Evolutionary conservation across 2,113 vertebrate species (phyloP).

Genomic region (Rhea pennata): DNA sequence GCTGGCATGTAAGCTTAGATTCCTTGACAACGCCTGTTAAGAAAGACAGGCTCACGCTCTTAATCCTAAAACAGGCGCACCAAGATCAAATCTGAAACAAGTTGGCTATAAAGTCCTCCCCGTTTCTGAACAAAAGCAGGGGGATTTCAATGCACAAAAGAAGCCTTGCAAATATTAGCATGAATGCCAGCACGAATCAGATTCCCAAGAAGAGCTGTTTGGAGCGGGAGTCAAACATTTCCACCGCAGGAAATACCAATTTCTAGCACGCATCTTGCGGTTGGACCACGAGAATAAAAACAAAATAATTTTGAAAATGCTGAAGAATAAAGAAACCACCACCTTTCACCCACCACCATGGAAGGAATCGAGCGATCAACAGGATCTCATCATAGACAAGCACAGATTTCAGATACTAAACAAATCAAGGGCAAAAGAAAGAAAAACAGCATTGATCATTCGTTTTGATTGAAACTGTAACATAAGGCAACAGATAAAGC

Average conservation of each 20-base stretch:
- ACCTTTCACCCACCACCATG: slow-evolving; percentile 79
- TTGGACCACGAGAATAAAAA: slow-evolving; percentile 61
- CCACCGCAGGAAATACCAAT: not conserved
- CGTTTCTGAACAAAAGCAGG: slow-evolving; percentile 5
- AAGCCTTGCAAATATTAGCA: not conserved
- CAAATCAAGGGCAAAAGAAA: slow-evolving; percentile 77
- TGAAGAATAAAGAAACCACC: slow-evolving; percentile 70
- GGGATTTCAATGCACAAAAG: not conserved
- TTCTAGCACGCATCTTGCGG: slow-evolving; percentile 45
- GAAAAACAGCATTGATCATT: slow-evolving; percentile 72
- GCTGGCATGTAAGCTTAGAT: not conserved
- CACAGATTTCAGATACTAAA: slow-evolving; percentile 79
- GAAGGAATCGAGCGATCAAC: slow-evolving; percentile 74
- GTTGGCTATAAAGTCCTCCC: not conserved
- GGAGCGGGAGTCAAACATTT: slow-evolving; percentile 59
- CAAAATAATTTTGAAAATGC: slow-evolving; percentile 49
- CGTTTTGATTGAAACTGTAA: slow-evolving; percentile 28
- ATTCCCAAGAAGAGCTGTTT: slow-evolving; percentile 6
- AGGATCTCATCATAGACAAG: slow-evolving; percentile 76
- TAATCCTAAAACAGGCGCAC: not conserved
- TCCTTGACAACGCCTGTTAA: not conserved
- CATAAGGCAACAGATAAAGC: slow-evolving; percentile 40
- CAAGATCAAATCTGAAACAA: not conserved
- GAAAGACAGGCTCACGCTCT: not conserved
- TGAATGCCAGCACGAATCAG: not conserved